These are phyloP conservation scores for Meandrina meandrites DNA, from an alignment of 92 coral and sea anemone genomes.

Conservation along the genomic window DNA sequence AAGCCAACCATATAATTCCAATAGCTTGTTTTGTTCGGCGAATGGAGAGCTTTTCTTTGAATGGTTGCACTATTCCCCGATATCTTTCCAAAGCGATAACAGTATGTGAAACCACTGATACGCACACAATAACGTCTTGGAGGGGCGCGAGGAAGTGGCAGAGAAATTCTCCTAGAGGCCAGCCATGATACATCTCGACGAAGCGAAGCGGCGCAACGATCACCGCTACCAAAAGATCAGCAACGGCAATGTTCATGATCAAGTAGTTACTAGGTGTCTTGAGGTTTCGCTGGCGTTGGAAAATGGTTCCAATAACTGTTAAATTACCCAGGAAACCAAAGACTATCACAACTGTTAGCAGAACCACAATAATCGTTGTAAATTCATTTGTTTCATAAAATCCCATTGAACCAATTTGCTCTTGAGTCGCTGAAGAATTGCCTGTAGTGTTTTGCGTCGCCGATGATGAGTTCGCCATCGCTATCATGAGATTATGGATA, in stretches of 20 bases:
- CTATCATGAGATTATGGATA: background rate
- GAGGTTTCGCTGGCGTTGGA: slow-evolving; percentile 63
- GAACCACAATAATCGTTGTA: background rate
- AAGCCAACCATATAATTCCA: slow-evolving; percentile 45
- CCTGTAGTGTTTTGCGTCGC: background rate
- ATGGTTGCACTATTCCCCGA: slow-evolving; percentile 63
- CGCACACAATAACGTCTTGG: slow-evolving; percentile 72
- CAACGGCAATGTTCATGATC: slow-evolving; percentile 66
- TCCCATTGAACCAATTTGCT: background rate
- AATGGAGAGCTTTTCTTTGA: slow-evolving; percentile 51
- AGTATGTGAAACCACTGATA: slow-evolving; percentile 75
- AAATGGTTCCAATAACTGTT: slow-evolving; percentile 19
- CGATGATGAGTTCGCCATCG: background rate
- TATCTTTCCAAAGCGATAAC: slow-evolving; percentile 80
- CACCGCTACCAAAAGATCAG: slow-evolving; percentile 66
- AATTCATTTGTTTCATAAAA: slow-evolving; percentile 25
- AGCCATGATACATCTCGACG: slow-evolving; percentile 61
- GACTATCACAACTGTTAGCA: slow-evolving; percentile 22
- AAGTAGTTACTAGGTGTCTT: slow-evolving; percentile 67
- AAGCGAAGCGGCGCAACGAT: slow-evolving; percentile 66
- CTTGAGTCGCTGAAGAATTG: background rate
- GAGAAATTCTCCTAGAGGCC: slow-evolving; percentile 78
- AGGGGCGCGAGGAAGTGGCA: slow-evolving; percentile 70
- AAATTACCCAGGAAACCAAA: slow-evolving; percentile 38
- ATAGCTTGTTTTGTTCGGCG: slow-evolving; percentile 50